A percentile compares a stretch with the other conserved stretches of the same genome.
phyloP scores from a whole-genome alignment of 2,888 invertebrate species.

The Callyntrura sp. region DNA sequence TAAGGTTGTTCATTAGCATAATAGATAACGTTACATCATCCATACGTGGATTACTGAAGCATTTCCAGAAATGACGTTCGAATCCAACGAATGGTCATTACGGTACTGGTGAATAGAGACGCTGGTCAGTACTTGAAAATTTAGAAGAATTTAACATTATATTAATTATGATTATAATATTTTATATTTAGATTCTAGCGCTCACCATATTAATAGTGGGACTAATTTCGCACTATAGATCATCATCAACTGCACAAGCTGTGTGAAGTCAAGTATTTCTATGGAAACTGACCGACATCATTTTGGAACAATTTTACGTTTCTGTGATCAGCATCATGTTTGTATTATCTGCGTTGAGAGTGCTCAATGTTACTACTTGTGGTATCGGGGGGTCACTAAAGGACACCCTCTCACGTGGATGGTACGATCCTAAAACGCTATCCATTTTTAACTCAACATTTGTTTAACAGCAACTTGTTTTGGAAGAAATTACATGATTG shows the following conservation, averaged over 20 bases:
- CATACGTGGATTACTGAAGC: too few species aligned
- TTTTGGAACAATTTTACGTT: conserved; percentile 5
- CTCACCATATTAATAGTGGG: background rate
- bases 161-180: too few species aligned
- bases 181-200: background rate
- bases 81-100: too few species aligned
- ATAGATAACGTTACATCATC: too few species aligned
- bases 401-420: conserved; percentile 1
- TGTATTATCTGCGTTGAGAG: background rate
- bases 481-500: too few species aligned
- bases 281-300: background rate
- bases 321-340: conserved; percentile 6
- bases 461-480: background rate
- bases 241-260: background rate
- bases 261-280: conserved; percentile 12
- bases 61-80: too few species aligned
- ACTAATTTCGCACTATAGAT: background rate
- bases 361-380: background rate
- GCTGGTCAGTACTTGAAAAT: too few species aligned
- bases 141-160: too few species aligned
- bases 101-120: too few species aligned
- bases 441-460: background rate
- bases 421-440: background rate
- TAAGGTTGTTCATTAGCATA: too few species aligned
- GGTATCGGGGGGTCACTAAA: background rate